These are phyloP conservation scores for Sebastes hubbsi DNA, from an alignment of 2,797 vertebrate species.

Conservation along the genomic window DNA sequence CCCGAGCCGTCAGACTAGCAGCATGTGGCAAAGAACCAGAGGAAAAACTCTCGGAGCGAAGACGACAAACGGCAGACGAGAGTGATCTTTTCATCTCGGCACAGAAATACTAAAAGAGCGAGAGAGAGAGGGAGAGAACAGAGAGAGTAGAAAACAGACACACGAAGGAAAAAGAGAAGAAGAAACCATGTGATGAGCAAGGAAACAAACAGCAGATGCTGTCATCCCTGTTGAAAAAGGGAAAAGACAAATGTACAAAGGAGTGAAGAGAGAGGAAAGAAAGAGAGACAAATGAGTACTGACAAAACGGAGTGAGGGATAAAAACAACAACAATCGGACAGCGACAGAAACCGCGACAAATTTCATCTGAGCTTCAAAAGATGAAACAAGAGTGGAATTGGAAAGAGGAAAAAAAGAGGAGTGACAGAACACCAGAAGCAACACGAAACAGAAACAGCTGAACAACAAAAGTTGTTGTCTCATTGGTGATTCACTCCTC, in stretches of 20 bases:
- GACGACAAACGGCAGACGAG: conserved; percentile 53
- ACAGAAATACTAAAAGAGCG: conserved; percentile 10
- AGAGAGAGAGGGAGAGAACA: not conserved
- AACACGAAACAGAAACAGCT: not conserved
- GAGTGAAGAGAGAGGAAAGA: not conserved
- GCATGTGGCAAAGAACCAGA: conserved; percentile 61
- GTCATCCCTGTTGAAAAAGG: conserved; percentile 12
- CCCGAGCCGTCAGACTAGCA: conserved; percentile 68
- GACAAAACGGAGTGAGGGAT: conserved; percentile 8
- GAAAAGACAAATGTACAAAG: not conserved
- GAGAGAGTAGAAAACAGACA: not conserved
- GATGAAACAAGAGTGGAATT: not conserved
- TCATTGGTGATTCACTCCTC: not conserved
- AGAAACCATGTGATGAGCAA: not conserved
- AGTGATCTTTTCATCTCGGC: conserved; percentile 61
- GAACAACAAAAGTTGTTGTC: conserved; percentile 2
- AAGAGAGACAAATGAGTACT: conserved; percentile 9
- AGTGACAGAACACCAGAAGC: conserved; percentile 4
- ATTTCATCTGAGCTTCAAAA: conserved; percentile 24
- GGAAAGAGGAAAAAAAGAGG: not conserved
- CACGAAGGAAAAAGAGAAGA: not conserved
- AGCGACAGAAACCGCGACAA: not conserved
- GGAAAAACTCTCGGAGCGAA: conserved; percentile 42
- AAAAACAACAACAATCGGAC: conserved; percentile 1
- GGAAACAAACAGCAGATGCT: conserved; percentile 16